Base-by-base conservation (phyloP, 2,113 vertebrate genomes). In the Noturus placidus region DNA sequence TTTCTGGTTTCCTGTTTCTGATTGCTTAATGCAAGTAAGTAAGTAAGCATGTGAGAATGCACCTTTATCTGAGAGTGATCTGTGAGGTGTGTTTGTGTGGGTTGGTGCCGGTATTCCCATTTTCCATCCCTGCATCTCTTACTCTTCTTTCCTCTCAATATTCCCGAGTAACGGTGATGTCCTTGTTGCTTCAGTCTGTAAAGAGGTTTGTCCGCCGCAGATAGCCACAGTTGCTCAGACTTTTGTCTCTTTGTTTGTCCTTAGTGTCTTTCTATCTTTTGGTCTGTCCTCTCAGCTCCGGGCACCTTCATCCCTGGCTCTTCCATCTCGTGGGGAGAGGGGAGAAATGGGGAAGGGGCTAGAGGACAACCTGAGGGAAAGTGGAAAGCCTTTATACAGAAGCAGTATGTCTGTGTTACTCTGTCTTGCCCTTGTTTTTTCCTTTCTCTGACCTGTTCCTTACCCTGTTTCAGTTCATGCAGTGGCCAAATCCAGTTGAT, bases 241-340 rank as follows among this genome's bases (percentile, higher is more conserved):
- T 7, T 67, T 38, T 67, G 22, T 77, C 77, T 70, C 22, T 20
- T 46, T 27, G 9, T 86, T 42, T 35, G 22, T 84, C 72, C 86
- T 83, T 63, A 35, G 81, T 89, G 88, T 76, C 78, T 82, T 81
- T 78, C 70, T 54, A 83, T 33, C 84, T 42, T 78, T 65, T 35
- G 77, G 72, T 84, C 83, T 57, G 78, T 81, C 61, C 79, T 87
- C 88, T 95, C 94, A 95, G 92, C 92, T 95, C 59, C 92, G 91
- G 84, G 92, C 93, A 84, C 93, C 95, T 57, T 95, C 94, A 54
- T 96, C 95, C 88, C 94, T 94, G 89, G 92, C 92, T 90, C 94
- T 94, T 93, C 92, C 94, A 2, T 94, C 92, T 90, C 94, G 94
- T 84, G 93, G 94, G 35, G 95, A 95, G 77, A 95, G 94, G 15